phyloP scores from a whole-genome alignment of 2,113 vertebrate species.

The Tenebrosternarchus preto region DNA sequence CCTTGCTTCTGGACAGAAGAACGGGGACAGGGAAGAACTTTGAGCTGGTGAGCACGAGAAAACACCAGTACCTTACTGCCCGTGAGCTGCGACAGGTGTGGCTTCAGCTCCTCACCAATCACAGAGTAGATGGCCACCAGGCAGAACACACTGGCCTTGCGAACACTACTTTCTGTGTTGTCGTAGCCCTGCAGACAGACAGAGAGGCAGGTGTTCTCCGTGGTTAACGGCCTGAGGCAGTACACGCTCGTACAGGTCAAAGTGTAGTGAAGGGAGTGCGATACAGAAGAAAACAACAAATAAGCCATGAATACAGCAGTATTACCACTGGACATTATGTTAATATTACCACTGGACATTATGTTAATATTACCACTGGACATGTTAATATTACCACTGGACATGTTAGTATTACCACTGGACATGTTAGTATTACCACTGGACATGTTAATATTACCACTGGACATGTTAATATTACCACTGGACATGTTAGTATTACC shows the following conservation, averaged over 20 bases:
- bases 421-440: constrained; percentile 49
- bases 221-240: too few species aligned
- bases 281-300: too few species aligned
- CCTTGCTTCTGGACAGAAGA: neutral
- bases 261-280: neutral
- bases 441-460: constrained; percentile 42
- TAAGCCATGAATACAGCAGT: constrained; percentile 55
- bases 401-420: constrained; percentile 63
- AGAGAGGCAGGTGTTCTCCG: constrained; percentile 14
- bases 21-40: neutral
- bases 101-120: constrained; percentile 95
- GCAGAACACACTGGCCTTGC: constrained; percentile 98
- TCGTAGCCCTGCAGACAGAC: constrained; percentile 55
- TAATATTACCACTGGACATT: too few species aligned
- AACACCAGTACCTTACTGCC: constrained; percentile 87
- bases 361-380: constrained; percentile 17
- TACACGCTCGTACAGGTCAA: constrained; percentile 4
- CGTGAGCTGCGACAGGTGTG: constrained; percentile 92
- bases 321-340: constrained; percentile 51
- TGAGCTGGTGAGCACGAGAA: neutral
- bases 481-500: too few species aligned
- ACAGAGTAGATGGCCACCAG: constrained; percentile 95
- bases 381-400: constrained; percentile 50
- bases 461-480: constrained; percentile 4
- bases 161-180: constrained; percentile 83